These are phyloP conservation scores for Galeruca laticollis DNA, from an alignment of 2,888 invertebrate genomes.

Conservation along the genomic window DNA sequence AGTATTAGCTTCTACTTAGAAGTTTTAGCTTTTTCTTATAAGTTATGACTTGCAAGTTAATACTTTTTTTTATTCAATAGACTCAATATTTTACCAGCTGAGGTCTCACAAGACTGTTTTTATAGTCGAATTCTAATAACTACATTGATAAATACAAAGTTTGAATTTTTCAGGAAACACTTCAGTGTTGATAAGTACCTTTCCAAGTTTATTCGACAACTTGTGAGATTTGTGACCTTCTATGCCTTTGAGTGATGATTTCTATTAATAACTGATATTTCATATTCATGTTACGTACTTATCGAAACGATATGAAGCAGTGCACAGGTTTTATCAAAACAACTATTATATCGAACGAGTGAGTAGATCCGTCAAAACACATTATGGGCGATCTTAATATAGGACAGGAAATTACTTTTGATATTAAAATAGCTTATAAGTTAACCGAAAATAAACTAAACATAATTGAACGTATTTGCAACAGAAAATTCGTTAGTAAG, in stretches of 20 bases:
- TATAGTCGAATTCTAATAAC: no score
- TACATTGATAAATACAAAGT: no score
- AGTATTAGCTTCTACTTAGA: no score
- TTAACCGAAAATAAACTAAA: slow-evolving; percentile 24
- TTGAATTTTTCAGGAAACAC: no score
- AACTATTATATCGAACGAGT: slow-evolving; percentile 7
- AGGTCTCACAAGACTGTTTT: no score
- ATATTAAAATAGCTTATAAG: slow-evolving; percentile 23
- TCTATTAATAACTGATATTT: slow-evolving; percentile 1
- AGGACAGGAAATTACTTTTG: slow-evolving; percentile 23
- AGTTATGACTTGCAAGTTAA: no score
- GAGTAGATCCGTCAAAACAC: slow-evolving; percentile 21
- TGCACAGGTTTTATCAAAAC: slow-evolving; percentile 11
- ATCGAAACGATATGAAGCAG: slow-evolving; percentile 7
- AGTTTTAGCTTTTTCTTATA: no score
- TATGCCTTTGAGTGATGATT: neutral
- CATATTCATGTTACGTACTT: neutral
- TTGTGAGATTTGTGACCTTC: neutral
- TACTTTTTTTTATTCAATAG: no score
- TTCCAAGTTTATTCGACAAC: no score
- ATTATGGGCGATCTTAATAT: slow-evolving; percentile 26
- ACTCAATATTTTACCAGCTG: no score
- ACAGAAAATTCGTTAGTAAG: slow-evolving; percentile 2
- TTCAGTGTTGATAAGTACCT: no score
- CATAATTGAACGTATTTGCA: slow-evolving; percentile 12